Evolutionary conservation across 1,140 invertebrate species (phyloP), one percentile per base, ranked within the genome.

Genomic region (Atta texana): DNA sequence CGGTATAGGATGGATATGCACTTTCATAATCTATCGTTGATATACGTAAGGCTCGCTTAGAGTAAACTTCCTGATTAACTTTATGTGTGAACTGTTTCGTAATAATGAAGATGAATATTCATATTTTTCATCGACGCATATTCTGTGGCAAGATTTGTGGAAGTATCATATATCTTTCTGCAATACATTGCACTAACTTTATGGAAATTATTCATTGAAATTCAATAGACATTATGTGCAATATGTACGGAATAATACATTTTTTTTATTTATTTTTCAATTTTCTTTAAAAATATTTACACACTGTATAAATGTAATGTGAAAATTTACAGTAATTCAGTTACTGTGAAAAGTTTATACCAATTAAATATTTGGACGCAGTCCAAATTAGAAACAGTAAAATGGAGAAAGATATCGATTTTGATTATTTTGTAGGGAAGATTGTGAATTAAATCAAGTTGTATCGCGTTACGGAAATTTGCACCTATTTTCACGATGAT

Each of bases 31-130:
- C 80, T 84, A 84, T 84, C 80, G 68, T 39, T 74, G 80, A 84
- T 84, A 61, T 74, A 84, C 51, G 80, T 74, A 61, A 74, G 80
- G 39, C 39, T 39, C 24, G 80, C 44, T 84, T 49, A 74, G 69
- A 61, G 55, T 61, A 84, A 84, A 84, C 80, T 84, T 84, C 39
- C 55, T 49, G 69, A 75, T 84, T 75, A 84, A 75, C 55, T 84
- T 84, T 84, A 74, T 34, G 80, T 84, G 69, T 74, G 55, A 75
- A 84, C 69, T 75, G 69, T 75, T 75, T 84, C 28, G 34, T 31
- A 75, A 75, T 84, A 75, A 84, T 75, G 80, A 84, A 74, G 80
- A 84, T 84, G 69, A 84, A 84, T 84, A 84, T 75, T 75, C 80
- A 84, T 59, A 74, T 84, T 84, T 75, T 75, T 75, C 69, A 51